phyloP scores from a whole-genome alignment of 2,797 vertebrate species.

The Rhodeus uyekii region DNA sequence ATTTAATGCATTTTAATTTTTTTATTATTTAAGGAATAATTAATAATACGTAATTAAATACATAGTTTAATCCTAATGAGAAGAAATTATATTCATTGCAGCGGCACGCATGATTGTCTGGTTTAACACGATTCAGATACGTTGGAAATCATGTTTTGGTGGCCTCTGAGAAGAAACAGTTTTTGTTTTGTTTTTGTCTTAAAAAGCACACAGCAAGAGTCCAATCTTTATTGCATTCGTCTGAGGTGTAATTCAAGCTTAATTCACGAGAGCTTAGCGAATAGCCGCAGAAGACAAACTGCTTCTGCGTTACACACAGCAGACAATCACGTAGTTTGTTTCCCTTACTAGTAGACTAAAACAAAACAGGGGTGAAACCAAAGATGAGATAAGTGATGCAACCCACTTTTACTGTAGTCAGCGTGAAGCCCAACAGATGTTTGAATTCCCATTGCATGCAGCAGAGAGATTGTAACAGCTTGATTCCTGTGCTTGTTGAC shows the following conservation, averaged over 20 bases:
- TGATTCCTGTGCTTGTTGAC: conserved; percentile 8
- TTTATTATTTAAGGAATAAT: too few relatives aligned
- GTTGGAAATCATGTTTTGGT: background rate
- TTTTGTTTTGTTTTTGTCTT: background rate
- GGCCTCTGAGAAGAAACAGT: background rate
- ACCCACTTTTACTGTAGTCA: background rate
- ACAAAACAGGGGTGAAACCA: conserved; percentile 30
- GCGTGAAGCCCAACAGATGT: conserved; percentile 17
- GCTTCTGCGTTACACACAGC: background rate
- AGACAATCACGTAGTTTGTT: conserved; percentile 39
- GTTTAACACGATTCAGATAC: conserved; percentile 20
- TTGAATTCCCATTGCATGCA: background rate
- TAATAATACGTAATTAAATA: too few relatives aligned
- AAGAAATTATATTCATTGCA: background rate
- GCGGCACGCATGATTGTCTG: background rate
- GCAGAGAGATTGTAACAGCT: background rate
- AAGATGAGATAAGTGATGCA: conserved; percentile 17
- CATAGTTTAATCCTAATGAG: background rate
- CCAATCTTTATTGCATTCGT: background rate
- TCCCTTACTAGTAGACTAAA: conserved; percentile 52
- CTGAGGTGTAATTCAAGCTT: conserved; percentile 11
- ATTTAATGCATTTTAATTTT: background rate
- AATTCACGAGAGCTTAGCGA: background rate
- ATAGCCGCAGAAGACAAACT: conserved; percentile 2
- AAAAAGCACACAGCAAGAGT: background rate